Evolutionary conservation across 2,888 invertebrate species (phyloP).

Genomic region (Lepidochrysops patricia): DNA sequence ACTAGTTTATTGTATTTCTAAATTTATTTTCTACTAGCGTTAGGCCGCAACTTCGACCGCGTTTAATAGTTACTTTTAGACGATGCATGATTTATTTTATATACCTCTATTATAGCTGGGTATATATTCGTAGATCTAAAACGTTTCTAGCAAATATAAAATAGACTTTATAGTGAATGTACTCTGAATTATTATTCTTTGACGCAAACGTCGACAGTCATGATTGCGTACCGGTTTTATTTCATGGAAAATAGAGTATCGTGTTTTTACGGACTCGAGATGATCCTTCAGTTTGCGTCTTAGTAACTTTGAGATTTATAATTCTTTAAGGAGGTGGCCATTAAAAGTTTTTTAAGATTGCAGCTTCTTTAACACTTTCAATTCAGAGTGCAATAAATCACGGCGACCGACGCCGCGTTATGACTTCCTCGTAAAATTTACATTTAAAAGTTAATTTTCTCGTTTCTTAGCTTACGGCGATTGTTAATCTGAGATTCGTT

Average conservation of each 20-base stretch:
- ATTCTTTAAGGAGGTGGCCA: constrained; percentile 71
- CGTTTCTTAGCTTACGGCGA: constrained; percentile 56
- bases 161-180: no score
- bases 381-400: constrained; percentile 70
- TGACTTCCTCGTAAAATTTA: constrained; percentile 73
- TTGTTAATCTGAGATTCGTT: constrained; percentile 63
- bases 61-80: no score
- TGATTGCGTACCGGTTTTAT: background rate
- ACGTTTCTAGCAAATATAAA: no score
- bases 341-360: constrained; percentile 74
- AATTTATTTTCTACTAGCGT: no score
- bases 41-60: no score
- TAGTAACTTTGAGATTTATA: constrained; percentile 66
- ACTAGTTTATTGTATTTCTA: no score
- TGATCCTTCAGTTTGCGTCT: constrained; percentile 59
- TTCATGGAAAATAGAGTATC: constrained; percentile 40
- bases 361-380: constrained; percentile 73
- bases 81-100: no score
- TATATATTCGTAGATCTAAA: no score
- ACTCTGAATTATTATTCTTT: no score
- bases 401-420: constrained; percentile 71
- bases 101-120: no score
- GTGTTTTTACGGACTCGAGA: constrained; percentile 57
- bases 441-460: constrained; percentile 73
- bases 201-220: no score